Evolutionary conservation across 2,888 invertebrate species (phyloP).

Genomic region (Cremastobaeus sp.): DNA sequence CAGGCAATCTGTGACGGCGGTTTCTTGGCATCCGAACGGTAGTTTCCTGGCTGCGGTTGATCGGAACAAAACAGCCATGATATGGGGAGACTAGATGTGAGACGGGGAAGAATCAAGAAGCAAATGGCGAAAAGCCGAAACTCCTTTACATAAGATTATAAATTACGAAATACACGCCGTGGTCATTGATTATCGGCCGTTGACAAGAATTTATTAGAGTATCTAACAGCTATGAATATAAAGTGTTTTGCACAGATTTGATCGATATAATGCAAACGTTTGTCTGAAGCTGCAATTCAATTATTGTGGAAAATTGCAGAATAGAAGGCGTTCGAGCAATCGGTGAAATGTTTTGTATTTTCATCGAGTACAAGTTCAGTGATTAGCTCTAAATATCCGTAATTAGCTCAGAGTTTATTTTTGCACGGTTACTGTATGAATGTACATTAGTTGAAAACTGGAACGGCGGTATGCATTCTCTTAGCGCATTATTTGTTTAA

Average conservation of each 20-base stretch:
- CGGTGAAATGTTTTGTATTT: slow-evolving; percentile 11
- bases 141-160: slow-evolving; percentile 37
- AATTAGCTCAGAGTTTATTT: slow-evolving; percentile 10
- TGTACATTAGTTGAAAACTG: background rate
- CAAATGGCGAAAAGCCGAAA: slow-evolving; percentile 59
- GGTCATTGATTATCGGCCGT: slow-evolving; percentile 28
- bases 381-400: background rate
- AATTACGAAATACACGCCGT: slow-evolving; percentile 18
- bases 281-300: slow-evolving; percentile 8
- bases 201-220: slow-evolving; percentile 25
- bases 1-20: slow-evolving; percentile 91
- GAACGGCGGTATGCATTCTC: too few species aligned
- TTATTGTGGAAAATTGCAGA: slow-evolving; percentile 4
- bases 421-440: background rate
- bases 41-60: slow-evolving; percentile 90
- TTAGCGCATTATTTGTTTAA: too few species aligned
- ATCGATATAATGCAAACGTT: slow-evolving; percentile 37
- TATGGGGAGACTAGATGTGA: slow-evolving; percentile 86
- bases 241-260: slow-evolving; percentile 35
- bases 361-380: slow-evolving; percentile 2
- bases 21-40: slow-evolving; percentile 92
- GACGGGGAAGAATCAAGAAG: slow-evolving; percentile 65
- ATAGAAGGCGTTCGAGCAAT: slow-evolving; percentile 10
- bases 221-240: slow-evolving; percentile 44
- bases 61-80: slow-evolving; percentile 87